Percentiles rank a stretch among this genome's conserved stretches.
These are phyloP conservation scores for Periophthalmus magnuspinnatus DNA, from an alignment of 2,797 vertebrate species.

Conservation along the genomic window DNA sequence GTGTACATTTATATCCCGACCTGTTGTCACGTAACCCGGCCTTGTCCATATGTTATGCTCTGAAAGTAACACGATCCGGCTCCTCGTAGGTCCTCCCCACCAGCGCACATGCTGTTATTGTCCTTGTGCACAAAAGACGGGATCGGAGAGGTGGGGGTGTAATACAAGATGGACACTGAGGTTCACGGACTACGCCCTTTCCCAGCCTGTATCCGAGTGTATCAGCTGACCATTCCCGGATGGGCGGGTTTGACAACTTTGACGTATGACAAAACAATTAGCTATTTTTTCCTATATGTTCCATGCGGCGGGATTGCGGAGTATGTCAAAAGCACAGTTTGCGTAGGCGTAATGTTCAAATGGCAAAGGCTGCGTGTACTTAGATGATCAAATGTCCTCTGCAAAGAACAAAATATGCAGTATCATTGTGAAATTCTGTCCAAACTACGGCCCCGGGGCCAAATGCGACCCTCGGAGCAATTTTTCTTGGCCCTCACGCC, in stretches of 20 bases:
- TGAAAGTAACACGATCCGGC: slow-evolving; percentile 65
- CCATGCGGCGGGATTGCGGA: not conserved
- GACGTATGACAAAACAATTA: slow-evolving; percentile 16
- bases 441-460: too few relatives aligned
- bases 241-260: slow-evolving; percentile 19
- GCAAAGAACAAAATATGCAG: too few relatives aligned
- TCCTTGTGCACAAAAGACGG: slow-evolving; percentile 68
- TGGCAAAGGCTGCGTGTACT: too few relatives aligned
- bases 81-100: slow-evolving; percentile 24
- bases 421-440: too few relatives aligned
- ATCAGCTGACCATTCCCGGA: slow-evolving; percentile 48
- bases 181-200: slow-evolving; percentile 73
- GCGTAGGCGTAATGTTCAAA: too few relatives aligned
- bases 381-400: too few relatives aligned
- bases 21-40: slow-evolving; percentile 54
- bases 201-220: slow-evolving; percentile 51
- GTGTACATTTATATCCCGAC: not conserved
- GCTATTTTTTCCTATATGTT: not conserved
- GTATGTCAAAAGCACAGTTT: too few relatives aligned
- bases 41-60: slow-evolving; percentile 55
- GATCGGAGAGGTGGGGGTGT: slow-evolving; percentile 47
- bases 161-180: slow-evolving; percentile 64
- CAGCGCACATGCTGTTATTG: slow-evolving; percentile 64
- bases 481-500: too few relatives aligned
- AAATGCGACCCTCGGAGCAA: too few relatives aligned